Evolutionary conservation across 2,113 vertebrate species (phyloP).

Genomic region (Pelecanus crispus): DNA sequence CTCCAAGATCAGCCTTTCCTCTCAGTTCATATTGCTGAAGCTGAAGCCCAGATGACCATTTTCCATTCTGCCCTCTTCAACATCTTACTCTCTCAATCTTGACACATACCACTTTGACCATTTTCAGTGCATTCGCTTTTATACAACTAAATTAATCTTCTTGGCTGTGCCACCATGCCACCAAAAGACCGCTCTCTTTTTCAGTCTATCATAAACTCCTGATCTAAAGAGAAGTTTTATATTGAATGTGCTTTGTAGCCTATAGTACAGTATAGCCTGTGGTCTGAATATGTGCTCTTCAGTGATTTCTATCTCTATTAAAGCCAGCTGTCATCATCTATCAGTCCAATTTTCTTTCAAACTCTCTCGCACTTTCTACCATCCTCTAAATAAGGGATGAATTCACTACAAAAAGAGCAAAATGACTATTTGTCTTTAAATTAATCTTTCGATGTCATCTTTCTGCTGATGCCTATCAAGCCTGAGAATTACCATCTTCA

Average conservation of each 20-base stretch:
- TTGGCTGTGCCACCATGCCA: neutral
- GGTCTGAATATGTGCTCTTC: neutral
- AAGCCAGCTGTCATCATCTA: neutral
- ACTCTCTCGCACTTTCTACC: neutral
- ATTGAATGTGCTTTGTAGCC: neutral
- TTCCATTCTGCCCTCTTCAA: neutral
- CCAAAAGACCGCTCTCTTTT: neutral
- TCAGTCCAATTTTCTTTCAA: neutral
- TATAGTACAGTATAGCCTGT: neutral
- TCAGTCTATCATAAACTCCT: neutral
- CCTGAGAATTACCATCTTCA: neutral
- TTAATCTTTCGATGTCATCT: neutral
- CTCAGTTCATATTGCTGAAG: neutral
- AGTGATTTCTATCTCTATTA: neutral
- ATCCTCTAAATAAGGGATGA: neutral
- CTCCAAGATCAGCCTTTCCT: neutral
- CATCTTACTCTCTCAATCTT: neutral
- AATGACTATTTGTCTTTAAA: neutral
- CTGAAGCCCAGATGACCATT: neutral
- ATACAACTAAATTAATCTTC: neutral
- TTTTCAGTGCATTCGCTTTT: neutral
- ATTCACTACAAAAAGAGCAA: neutral
- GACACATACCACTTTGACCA: neutral
- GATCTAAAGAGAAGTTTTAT: neutral
- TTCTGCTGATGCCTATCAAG: neutral